A percentile compares a stretch with the other conserved stretches of the same genome.
Evolutionary conservation across 2,797 vertebrate species (phyloP).

Genomic region (Lepilemur ruficaudatus): DNA sequence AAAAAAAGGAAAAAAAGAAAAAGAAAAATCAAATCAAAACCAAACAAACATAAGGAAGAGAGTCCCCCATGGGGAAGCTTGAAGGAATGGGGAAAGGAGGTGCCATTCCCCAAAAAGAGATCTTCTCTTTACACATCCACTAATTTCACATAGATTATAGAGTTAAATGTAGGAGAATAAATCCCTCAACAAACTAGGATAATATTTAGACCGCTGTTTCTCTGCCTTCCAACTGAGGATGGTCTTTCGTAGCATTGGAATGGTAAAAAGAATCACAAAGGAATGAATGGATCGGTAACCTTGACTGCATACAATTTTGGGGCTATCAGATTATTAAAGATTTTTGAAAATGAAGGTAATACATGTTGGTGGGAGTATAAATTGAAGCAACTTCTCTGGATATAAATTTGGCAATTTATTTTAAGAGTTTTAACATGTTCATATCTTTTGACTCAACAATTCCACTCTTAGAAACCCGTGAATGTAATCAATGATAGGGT

Average conservation of each 20-base stretch:
- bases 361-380: slow-evolving; percentile 19
- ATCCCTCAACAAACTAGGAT: background rate
- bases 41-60: background rate
- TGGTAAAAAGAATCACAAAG: background rate
- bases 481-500: slow-evolving; percentile 51
- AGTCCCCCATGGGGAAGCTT: accelerated
- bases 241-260: background rate
- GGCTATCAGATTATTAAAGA: slow-evolving; percentile 48
- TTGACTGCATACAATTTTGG: background rate
- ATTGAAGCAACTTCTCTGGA: slow-evolving; percentile 46
- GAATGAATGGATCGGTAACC: slow-evolving; percentile 29
- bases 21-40: background rate
- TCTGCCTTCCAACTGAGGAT: background rate
- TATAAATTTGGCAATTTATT: slow-evolving; percentile 67
- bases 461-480: slow-evolving; percentile 9
- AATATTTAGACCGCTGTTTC: background rate
- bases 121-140: background rate
- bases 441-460: slow-evolving; percentile 60
- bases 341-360: slow-evolving; percentile 52
- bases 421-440: slow-evolving; percentile 57
- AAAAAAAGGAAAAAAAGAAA: background rate
- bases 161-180: background rate
- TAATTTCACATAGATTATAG: background rate
- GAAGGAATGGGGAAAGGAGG: background rate
- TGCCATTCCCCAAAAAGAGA: background rate